Evolutionary conservation across 2,888 invertebrate genomes (phyloP).

Genomic region (Exocentrus adspersus): DNA sequence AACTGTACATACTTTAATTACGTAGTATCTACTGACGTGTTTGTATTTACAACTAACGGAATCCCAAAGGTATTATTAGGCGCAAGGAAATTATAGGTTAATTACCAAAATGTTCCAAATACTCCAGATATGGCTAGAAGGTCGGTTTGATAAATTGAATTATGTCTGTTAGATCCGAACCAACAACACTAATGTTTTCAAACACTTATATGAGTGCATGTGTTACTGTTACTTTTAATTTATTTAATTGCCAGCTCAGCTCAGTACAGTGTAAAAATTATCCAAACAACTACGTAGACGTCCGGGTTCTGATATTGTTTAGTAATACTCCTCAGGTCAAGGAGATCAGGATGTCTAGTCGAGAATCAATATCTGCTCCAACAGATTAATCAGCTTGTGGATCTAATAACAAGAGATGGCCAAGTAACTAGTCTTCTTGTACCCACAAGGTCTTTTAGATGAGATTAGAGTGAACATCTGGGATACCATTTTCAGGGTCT

Average conservation of each 20-base stretch:
- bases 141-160: no score
- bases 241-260: no score
- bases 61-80: background rate
- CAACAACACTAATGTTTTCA: no score
- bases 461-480: no score
- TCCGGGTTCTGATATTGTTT: background rate
- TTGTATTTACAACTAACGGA: no score
- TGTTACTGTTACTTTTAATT: no score
- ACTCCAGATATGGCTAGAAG: background rate
- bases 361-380: constrained; percentile 1
- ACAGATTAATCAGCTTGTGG: background rate
- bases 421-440: background rate
- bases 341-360: background rate
- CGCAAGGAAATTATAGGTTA: background rate
- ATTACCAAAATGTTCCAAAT: background rate
- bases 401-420: background rate
- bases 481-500: no score
- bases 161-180: no score
- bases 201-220: no score
- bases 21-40: no score
- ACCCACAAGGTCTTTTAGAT: background rate
- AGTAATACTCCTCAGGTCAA: background rate
- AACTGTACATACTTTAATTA: no score
- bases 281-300: background rate
- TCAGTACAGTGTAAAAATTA: background rate